Evolutionary conservation across 2,113 vertebrate genomes (phyloP).

Genomic region (Halichoeres trimaculatus): DNA sequence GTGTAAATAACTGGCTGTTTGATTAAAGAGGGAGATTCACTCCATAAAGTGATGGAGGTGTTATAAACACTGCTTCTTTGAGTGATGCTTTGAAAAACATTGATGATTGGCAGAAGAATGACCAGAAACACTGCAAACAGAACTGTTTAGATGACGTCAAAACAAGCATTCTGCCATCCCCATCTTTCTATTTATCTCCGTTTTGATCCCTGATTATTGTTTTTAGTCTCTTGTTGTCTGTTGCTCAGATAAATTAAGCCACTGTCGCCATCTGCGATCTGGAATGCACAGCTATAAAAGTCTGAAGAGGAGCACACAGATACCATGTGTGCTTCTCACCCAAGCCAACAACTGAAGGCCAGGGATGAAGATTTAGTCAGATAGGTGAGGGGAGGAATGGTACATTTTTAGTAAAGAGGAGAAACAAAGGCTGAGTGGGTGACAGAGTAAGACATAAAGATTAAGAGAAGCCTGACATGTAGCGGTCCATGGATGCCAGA

Average conservation of each 20-base stretch:
- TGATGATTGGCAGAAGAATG: background rate
- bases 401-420: conserved; percentile 9
- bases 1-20: conserved; percentile 14
- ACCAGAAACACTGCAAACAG: background rate
- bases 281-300: conserved; percentile 16
- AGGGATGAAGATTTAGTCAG: conserved; percentile 31
- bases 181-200: background rate
- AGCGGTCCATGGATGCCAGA: conserved; percentile 40
- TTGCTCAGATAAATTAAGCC: conserved; percentile 15
- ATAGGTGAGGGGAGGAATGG: conserved; percentile 15
- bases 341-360: background rate
- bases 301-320: conserved; percentile 8
- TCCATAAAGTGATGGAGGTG: background rate
- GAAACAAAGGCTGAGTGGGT: conserved; percentile 27
- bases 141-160: background rate
- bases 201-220: background rate
- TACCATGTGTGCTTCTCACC: background rate
- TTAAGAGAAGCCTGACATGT: background rate
- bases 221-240: background rate
- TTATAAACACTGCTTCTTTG: background rate
- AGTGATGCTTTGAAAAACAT: background rate
- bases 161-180: background rate
- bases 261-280: background rate
- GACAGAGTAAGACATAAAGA: conserved; percentile 24
- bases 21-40: background rate